phyloP scores from a whole-genome alignment of 2,888 invertebrate genomes.

The Plagodis dolabraria region DNA sequence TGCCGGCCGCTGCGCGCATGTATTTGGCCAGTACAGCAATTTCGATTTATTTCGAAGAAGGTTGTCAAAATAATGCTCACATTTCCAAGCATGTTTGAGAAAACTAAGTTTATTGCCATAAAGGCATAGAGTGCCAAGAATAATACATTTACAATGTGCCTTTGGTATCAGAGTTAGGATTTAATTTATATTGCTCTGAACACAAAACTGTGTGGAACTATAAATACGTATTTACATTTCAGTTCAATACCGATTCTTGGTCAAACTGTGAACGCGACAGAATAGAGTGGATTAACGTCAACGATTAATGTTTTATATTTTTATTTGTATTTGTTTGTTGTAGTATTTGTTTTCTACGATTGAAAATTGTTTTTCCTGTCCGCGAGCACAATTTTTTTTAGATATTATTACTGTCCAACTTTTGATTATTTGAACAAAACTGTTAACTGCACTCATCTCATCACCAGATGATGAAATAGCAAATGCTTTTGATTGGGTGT shows the following conservation, averaged over 20 bases:
- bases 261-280: conserved; percentile 43
- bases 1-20: too few species aligned
- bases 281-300: conserved; percentile 47
- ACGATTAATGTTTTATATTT: background rate
- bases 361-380: too few species aligned
- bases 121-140: conserved; percentile 33
- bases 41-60: too few species aligned
- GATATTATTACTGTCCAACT: too few species aligned
- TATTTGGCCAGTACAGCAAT: too few species aligned
- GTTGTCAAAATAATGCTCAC: too few species aligned
- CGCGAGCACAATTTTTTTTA: too few species aligned
- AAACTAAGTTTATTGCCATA: conserved; percentile 36
- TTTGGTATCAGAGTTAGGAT: conserved; percentile 38
- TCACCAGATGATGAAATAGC: too few species aligned
- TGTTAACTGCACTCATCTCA: too few species aligned
- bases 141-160: conserved; percentile 41
- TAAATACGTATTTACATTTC: conserved; percentile 54
- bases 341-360: conserved; percentile 1
- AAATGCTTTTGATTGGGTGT: too few species aligned
- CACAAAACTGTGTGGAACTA: conserved; percentile 46
- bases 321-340: background rate
- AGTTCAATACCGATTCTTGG: conserved; percentile 57
- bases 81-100: too few species aligned
- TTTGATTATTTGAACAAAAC: too few species aligned
- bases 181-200: conserved; percentile 55